Evolutionary conservation across 1,140 invertebrate genomes (phyloP).

Genomic region (Atta colombica): DNA sequence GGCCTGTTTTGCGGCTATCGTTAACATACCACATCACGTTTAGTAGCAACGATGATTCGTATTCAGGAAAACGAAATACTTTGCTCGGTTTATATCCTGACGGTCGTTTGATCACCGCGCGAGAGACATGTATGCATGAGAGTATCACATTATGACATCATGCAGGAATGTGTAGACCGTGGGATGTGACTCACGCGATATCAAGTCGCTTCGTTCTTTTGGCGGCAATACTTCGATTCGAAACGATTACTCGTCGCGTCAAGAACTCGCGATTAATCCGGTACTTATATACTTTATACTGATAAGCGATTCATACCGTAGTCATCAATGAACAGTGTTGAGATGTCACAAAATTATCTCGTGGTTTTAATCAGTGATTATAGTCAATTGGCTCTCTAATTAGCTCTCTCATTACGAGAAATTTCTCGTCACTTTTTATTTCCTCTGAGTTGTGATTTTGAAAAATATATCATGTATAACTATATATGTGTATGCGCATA

Average conservation of each 20-base stretch:
- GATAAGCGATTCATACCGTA: background rate
- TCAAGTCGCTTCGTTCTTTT: slow-evolving; percentile 59
- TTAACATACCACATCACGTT: slow-evolving; percentile 29
- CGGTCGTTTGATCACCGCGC: slow-evolving; percentile 16
- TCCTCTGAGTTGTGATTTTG: background rate
- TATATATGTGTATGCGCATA: background rate
- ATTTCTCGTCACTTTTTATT: slow-evolving; percentile 1
- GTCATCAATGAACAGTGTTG: background rate
- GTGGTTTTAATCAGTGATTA: slow-evolving; percentile 35
- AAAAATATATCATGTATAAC: background rate
- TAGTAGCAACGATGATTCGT: slow-evolving; percentile 25
- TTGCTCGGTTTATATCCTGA: slow-evolving; percentile 37
- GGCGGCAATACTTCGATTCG: slow-evolving; percentile 9
- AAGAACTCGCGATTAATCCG: slow-evolving; percentile 10
- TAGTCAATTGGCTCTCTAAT: slow-evolving; percentile 10
- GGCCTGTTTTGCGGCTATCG: background rate
- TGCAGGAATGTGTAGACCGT: slow-evolving; percentile 67
- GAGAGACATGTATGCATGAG: slow-evolving; percentile 1
- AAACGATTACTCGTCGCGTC: slow-evolving; percentile 17
- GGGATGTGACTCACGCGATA: slow-evolving; percentile 69
- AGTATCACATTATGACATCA: slow-evolving; percentile 71
- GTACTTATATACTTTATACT: background rate
- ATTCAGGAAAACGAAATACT: slow-evolving; percentile 24
- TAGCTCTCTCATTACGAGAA: slow-evolving; percentile 10
- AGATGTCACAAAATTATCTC: background rate